Conservation (phyloP, 2,888 invertebrate genomes). For the Himalopsyche japonica region DNA sequence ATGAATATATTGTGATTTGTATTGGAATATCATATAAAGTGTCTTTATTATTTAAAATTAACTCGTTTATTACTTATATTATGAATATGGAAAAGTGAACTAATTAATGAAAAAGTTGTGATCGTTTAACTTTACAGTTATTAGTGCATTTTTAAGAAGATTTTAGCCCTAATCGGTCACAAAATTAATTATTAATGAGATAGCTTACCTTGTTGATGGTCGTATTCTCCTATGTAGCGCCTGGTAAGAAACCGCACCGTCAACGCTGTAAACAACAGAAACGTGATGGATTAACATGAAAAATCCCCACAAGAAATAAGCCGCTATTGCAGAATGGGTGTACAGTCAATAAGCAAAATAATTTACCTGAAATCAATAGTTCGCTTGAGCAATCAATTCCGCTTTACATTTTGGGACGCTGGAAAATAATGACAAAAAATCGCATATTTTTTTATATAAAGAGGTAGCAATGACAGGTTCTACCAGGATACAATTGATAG, state of each 20-base stretch:
- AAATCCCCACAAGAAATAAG: not conserved
- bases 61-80: too few species aligned
- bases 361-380: not conserved
- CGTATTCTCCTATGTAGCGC: conserved; percentile 93
- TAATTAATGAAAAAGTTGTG: not conserved
- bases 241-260: conserved; percentile 91
- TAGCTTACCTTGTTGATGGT: conserved; percentile 82
- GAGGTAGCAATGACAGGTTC: too few species aligned
- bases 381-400: too few species aligned
- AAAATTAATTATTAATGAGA: not conserved
- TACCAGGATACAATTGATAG: too few species aligned
- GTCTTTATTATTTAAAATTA: too few species aligned
- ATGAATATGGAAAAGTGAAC: too few species aligned
- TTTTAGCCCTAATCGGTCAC: not conserved
- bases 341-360: not conserved
- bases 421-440: too few species aligned
- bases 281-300: conserved; percentile 1
- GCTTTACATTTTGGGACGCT: too few species aligned
- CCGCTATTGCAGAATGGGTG: not conserved
- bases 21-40: too few species aligned
- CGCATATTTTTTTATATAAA: too few species aligned
- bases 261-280: conserved; percentile 64
- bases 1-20: too few species aligned
- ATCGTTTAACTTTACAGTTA: too few species aligned
- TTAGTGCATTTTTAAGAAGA: not conserved